Evolutionary conservation across 1,140 invertebrate genomes (phyloP), one percentile per base, ranked within the genome.

Genomic region (Drosophila ananassae): DNA sequence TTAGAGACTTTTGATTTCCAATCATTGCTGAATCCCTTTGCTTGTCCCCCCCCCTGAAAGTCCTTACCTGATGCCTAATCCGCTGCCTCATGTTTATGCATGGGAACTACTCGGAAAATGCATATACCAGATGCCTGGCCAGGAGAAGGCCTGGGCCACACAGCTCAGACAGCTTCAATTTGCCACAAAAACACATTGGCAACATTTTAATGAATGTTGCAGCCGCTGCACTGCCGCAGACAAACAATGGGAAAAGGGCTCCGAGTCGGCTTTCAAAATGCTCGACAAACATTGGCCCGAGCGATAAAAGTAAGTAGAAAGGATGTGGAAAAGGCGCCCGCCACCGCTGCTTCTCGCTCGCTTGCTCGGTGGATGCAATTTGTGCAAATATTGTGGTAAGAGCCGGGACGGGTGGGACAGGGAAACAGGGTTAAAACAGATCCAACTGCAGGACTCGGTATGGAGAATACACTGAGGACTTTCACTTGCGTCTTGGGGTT

Each of bases 121-220:
- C 76, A 79, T 77, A 77, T 64, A 55, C 72, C 62, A 77, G 66
- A 22, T 61, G 46, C 39, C 13, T 24, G 41, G 55, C 12, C 10
- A 17, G 13, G 41, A 6, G 17, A 44, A 7, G 2, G 52, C 52
- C 63, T 39, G 9, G 50, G 51, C 51, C 66, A 17, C 63, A 68
- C 51, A 69, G 66, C 41, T 13, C n/a, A 44, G 41, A 77, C 83
- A 87, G 82, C 83, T 82, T 87, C 82, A 87, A 87, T 87, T 87
- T 87, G 82, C 82, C 82, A 89, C 82, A 87, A 87, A 87, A 87
- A 87, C 83, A 89, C 82, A 87, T 87, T 87, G 83, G 82, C 74
- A 87, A 87, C 83, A 87, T 87, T 87, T 87, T 82, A 87, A 87
- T 87, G 83, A 87, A 87, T 87, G 82, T 64, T 82, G 83, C 75